These are phyloP conservation scores for Cottus gobio DNA, from an alignment of 2,113 vertebrate genomes.

Conservation along the genomic window DNA sequence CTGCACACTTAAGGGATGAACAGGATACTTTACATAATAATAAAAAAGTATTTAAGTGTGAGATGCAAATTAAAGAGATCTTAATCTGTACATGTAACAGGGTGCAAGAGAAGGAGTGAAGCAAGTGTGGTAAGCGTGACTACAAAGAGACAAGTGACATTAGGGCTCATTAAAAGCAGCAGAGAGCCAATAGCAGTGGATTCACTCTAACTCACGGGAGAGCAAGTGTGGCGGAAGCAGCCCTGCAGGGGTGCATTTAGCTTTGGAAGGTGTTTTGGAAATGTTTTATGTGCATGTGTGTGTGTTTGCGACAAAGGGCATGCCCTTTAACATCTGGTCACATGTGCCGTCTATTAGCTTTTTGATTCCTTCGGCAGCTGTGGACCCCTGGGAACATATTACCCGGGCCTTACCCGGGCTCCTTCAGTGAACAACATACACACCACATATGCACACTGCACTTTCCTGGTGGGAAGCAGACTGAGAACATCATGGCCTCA, in stretches of 20 bases:
- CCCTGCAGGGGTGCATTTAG: conserved; percentile 41
- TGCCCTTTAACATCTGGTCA: conserved; percentile 61
- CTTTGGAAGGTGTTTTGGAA: conserved; percentile 44
- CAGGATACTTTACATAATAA: too few species aligned
- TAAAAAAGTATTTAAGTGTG: too few species aligned
- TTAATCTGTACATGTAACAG: neutral
- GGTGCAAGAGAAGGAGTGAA: neutral
- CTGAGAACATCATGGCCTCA: conserved; percentile 36
- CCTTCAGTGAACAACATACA: conserved; percentile 9
- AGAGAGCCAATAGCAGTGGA: conserved; percentile 27
- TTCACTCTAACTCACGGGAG: conserved; percentile 16
- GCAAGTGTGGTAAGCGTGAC: conserved; percentile 43
- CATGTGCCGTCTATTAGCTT: conserved; percentile 75
- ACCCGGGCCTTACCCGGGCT: conserved; percentile 53
- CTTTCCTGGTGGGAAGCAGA: conserved; percentile 41
- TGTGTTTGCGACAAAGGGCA: conserved; percentile 18
- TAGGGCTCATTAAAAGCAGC: conserved; percentile 40
- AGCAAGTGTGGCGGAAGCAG: conserved; percentile 47
- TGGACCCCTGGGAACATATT: conserved; percentile 55
- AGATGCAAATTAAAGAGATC: neutral
- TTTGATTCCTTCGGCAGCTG: conserved; percentile 64
- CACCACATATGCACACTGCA: neutral
- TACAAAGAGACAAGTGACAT: conserved; percentile 37
- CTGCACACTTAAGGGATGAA: too few species aligned
- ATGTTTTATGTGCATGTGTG: conserved; percentile 24